Evolutionary conservation across 1,140 invertebrate species (phyloP), one percentile per base, ranked within the genome.

Genomic region (Mactra quadrangularis): DNA sequence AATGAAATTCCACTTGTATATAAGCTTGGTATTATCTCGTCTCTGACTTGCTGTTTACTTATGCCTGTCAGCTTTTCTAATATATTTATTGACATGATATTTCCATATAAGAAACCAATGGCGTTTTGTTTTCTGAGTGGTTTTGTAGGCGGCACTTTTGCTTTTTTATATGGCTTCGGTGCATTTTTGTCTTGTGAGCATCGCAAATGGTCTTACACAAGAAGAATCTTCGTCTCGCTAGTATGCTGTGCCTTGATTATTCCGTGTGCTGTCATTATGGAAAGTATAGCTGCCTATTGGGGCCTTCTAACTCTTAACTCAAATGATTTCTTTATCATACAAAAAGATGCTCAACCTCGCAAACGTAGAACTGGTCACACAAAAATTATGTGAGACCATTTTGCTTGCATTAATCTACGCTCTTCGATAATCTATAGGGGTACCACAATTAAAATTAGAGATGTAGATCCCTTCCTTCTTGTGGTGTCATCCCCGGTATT

Each of bases 131-230:
- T 97, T 83, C 88, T 97, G 2, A 97, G 96, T 92, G 96, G 96
- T 59, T 98, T 98, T 90, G 96, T 97, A 78, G 97, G 96, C 74
- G 97, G 92, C 2, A 96, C 98, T 7, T 98, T 97, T 91, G 96
- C 98, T 88, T 99, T 98, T 91, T 98, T 99, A 97, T 99, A 98
- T 90, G 95, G 98, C 59, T 99, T 98, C 93, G 98, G 98, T 84
- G 97, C 98, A 0, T 95, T 98, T 41, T 98, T 98, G 91, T 98
- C 97, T 98, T 98, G 89, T 97, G 96, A 11, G 92, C 98, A 0
- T 96, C 97, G 90, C 95, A 97, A 87, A 96, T 97, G 89, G 97
- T 97, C 13, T 89, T 96, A 68, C 13, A n/a, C 47, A 2, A 45
- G 87, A 96, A 15, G 95, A 95, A 90, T 97, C 97, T 91, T 89